These are phyloP conservation scores for Amyelois transitella DNA, from an alignment of 1,140 invertebrate species.

Conservation along the genomic window DNA sequence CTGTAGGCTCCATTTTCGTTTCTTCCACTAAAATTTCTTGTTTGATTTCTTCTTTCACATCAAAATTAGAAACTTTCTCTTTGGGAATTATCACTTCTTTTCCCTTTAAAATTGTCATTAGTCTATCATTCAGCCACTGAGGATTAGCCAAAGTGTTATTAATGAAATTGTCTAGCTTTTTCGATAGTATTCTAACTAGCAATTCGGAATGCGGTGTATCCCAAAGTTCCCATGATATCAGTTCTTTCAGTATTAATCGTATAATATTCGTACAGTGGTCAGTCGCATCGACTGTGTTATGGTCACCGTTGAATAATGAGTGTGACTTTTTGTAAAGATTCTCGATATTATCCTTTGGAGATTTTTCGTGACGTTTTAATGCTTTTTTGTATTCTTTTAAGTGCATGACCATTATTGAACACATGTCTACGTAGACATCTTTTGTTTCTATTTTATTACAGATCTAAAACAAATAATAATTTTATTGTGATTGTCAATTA, in stretches of 20 bases:
- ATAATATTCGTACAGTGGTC: conserved; percentile 78
- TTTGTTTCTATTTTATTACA: conserved; percentile 65
- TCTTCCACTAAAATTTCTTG: conserved; percentile 11
- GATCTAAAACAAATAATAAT: conserved; percentile 39
- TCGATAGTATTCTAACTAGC: conserved; percentile 77
- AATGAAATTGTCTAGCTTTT: conserved; percentile 72
- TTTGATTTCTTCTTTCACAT: conserved; percentile 11
- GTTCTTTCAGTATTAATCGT: conserved; percentile 76
- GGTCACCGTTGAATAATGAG: conserved; percentile 47
- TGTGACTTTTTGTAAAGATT: conserved; percentile 55
- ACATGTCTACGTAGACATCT: conserved; percentile 61
- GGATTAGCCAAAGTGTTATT: conserved; percentile 68
- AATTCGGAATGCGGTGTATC: conserved; percentile 79
- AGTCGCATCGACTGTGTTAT: conserved; percentile 49
- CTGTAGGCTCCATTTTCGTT: conserved; percentile 8
- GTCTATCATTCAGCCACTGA: conserved; percentile 72
- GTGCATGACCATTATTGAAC: conserved; percentile 71
- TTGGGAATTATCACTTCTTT: conserved; percentile 14
- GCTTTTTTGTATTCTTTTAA: conserved; percentile 75
- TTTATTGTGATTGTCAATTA: no score
- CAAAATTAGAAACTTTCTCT: conserved; percentile 12
- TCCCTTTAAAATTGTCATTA: conserved; percentile 38
- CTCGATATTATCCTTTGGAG: conserved; percentile 29
- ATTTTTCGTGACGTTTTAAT: conserved; percentile 65
- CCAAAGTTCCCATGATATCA: conserved; percentile 79